Evolutionary conservation across 2,888 invertebrate genomes (phyloP).

Genomic region (Caenorhabditis imperialis): DNA sequence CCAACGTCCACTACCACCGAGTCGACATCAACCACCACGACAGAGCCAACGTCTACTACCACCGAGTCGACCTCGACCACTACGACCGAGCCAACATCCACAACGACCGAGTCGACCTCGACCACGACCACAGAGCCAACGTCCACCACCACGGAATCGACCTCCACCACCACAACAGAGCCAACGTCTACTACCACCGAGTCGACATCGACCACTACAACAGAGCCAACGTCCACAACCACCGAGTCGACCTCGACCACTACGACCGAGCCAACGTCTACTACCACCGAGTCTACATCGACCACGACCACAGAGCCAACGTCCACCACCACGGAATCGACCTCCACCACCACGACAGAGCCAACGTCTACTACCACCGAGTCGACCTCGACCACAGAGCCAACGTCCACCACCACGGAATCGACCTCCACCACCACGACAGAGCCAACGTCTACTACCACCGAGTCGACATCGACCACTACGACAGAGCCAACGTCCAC

Average conservation of each 20-base stretch:
- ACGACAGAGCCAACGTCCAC: not conserved
- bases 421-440: not conserved
- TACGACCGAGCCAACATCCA: constrained; percentile 8
- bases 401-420: constrained; percentile 7
- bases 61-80: constrained; percentile 8
- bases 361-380: constrained; percentile 17
- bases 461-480: not conserved
- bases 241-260: constrained; percentile 2
- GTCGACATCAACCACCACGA: constrained; percentile 19
- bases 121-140: constrained; percentile 11
- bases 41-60: constrained; percentile 16
- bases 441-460: not conserved
- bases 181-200: constrained; percentile 10
- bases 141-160: constrained; percentile 4
- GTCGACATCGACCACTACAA: constrained; percentile 9
- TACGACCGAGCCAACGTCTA: constrained; percentile 21
- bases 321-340: constrained; percentile 10
- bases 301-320: constrained; percentile 2
- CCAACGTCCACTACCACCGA: constrained; percentile 5
- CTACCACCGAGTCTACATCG: constrained; percentile 7
- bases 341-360: constrained; percentile 6
- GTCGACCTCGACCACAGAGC: constrained; percentile 1
- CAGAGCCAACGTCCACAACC: constrained; percentile 2
- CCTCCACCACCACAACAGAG: constrained; percentile 13
- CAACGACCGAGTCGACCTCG: constrained; percentile 1